Evolutionary conservation across 2,888 invertebrate genomes (phyloP), one percentile per base, ranked within the genome.

Genomic region (Nudaria mundana): DNA sequence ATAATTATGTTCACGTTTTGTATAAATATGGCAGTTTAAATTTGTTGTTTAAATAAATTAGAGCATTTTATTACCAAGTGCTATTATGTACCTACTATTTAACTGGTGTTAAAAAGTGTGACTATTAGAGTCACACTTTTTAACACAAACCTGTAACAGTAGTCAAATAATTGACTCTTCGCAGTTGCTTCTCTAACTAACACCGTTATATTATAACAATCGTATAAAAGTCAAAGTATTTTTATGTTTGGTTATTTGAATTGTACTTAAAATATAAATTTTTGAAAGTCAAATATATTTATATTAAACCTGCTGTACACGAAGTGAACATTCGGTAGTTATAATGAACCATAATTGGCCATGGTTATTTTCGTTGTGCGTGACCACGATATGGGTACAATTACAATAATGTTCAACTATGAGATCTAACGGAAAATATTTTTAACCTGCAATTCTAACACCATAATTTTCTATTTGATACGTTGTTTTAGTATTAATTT

Each of bases 351-450:
- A 43, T 58, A 58, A 58, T 61, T 48, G 50, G 47, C 41, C 23
- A 46, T 41, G 40, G 28, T 56, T 43, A 48, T 62, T 63, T n/a
- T 44, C 26, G 56, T 48, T 44, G 56, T 63, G 63, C 63, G 60
- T 63, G 60, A 61, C 63, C 63, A 52, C 56, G 26, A 42, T 50
- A 44, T 57, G 48, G 39, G 45, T 44, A 39, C 40, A 43, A 59
- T 63, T 60, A 59, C 53, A 59, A 49, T 49, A 48, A 53, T 52
- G 49, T 51, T 53, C 6, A 20, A 47, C 53, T 45, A 50, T 40
- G 50, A 38, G 44, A 38, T 35, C 23, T 40, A 50, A 60, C 47
- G 50, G 41, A 48, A 47, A 44, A 52, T 29, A 46, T 23, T 40
- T 41, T 50, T 38, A 18, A 41, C 43, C 30, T 33, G 52, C 35